phyloP scores from a whole-genome alignment of 2,797 vertebrate genomes.

The Martes flavigula region DNA sequence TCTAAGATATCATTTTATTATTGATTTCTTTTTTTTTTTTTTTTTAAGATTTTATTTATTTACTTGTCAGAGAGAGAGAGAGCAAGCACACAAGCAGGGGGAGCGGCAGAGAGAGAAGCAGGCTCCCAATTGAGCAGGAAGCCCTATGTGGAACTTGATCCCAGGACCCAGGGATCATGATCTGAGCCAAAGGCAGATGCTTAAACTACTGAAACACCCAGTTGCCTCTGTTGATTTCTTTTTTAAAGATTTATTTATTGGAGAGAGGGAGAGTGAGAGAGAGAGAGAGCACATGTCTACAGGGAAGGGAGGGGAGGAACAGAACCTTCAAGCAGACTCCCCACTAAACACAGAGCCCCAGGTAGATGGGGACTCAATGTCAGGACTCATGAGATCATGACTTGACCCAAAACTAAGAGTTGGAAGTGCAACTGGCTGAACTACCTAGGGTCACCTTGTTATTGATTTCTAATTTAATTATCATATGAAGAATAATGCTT shows the following conservation, averaged over 20 bases:
- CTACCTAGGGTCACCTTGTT: not conserved
- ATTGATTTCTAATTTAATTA: not conserved
- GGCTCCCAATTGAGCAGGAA: too few relatives aligned
- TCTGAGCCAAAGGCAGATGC: too few relatives aligned
- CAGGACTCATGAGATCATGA: not conserved
- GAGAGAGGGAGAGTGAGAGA: not conserved
- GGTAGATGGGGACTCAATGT: too few relatives aligned
- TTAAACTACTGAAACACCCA: too few relatives aligned
- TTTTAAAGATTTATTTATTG: not conserved
- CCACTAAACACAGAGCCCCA: not conserved
- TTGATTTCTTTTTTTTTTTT: not conserved
- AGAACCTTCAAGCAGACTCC: not conserved
- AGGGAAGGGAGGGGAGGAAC: not conserved
- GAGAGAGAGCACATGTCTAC: not conserved
- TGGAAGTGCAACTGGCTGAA: not conserved
- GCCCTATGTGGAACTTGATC: too few relatives aligned
- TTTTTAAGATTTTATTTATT: not conserved
- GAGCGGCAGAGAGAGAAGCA: too few relatives aligned
- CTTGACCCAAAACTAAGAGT: not conserved
- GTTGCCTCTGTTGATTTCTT: not conserved
- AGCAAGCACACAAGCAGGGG: too few relatives aligned
- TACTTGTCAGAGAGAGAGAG: not conserved
- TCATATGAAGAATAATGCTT: not conserved
- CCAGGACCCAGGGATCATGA: too few relatives aligned
- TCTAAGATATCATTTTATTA: too few relatives aligned